Percentiles rank a stretch among this genome's conserved stretches.
These are phyloP conservation scores for Darevskia nairensis DNA, from an alignment of 2,797 vertebrate genomes.

Conservation along the genomic window DNA sequence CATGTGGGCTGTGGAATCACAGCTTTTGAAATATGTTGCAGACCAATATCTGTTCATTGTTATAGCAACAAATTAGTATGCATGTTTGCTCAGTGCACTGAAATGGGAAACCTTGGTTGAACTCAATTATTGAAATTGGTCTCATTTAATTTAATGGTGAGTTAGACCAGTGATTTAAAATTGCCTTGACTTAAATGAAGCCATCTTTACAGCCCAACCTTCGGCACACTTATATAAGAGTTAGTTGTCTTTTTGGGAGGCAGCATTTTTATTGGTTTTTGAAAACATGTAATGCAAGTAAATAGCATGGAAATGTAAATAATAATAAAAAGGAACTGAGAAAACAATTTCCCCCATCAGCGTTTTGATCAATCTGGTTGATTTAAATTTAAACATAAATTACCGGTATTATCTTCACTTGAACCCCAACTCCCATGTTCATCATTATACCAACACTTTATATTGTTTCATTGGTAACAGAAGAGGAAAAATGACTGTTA, in stretches of 20 bases:
- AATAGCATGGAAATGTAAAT: no score
- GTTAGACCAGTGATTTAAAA: not conserved
- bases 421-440: no score
- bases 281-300: no score
- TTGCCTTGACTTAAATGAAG: not conserved
- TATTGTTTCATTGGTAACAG: no score
- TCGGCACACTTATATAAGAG: not conserved
- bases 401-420: no score
- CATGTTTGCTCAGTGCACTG: not conserved
- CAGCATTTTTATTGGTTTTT: no score
- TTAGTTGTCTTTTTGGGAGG: not conserved
- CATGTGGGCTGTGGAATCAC: not conserved
- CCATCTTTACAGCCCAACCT: not conserved
- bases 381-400: no score
- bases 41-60: not conserved
- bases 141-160: not conserved
- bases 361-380: no score
- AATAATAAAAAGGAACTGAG: not conserved
- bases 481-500: no score
- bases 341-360: not conserved
- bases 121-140: not conserved
- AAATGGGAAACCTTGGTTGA: not conserved
- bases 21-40: not conserved
- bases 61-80: constrained; percentile 4
- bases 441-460: no score